Percentiles rank a stretch among this genome's conserved stretches.
Evolutionary conservation across 2,797 vertebrate genomes (phyloP).

Genomic region (Lepilemur ruficaudatus): DNA sequence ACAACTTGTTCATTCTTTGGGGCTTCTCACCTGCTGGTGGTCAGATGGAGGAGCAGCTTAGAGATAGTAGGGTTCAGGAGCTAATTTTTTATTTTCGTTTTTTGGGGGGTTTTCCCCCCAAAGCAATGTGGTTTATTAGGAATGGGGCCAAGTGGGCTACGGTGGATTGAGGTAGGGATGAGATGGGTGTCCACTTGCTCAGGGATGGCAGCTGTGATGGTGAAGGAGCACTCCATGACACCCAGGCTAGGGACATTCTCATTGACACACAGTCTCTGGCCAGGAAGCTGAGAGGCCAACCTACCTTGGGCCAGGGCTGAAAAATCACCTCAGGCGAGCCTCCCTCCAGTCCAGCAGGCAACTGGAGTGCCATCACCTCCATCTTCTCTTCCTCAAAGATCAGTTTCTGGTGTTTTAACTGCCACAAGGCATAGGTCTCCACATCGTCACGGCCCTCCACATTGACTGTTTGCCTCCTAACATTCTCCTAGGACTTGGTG

Average conservation of each 20-base stretch:
- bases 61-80: neutral
- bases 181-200: slow-evolving; percentile 58
- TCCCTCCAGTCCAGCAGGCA: slow-evolving; percentile 31
- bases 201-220: slow-evolving; percentile 55
- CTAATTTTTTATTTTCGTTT: neutral
- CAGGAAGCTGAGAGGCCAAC: slow-evolving; percentile 24
- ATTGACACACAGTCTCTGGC: slow-evolving; percentile 69
- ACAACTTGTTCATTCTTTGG: neutral
- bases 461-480: neutral
- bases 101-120: neutral
- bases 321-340: slow-evolving; percentile 48
- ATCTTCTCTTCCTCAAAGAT: slow-evolving; percentile 87
- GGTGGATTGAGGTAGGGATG: rapidly evolving
- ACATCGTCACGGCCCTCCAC: slow-evolving; percentile 90
- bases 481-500: neutral
- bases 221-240: slow-evolving; percentile 54
- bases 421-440: slow-evolving; percentile 91
- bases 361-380: slow-evolving; percentile 52
- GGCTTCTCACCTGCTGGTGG: neutral
- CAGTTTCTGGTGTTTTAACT: slow-evolving; percentile 91
- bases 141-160: rapidly evolving
- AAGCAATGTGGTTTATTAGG: neutral
- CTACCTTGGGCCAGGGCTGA: slow-evolving; percentile 33
- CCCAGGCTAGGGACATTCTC: slow-evolving; percentile 32
- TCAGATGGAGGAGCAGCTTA: rapidly evolving